Conservation (phyloP, 2,797 vertebrate species). For the Eupleurogrammus muticus region DNA sequence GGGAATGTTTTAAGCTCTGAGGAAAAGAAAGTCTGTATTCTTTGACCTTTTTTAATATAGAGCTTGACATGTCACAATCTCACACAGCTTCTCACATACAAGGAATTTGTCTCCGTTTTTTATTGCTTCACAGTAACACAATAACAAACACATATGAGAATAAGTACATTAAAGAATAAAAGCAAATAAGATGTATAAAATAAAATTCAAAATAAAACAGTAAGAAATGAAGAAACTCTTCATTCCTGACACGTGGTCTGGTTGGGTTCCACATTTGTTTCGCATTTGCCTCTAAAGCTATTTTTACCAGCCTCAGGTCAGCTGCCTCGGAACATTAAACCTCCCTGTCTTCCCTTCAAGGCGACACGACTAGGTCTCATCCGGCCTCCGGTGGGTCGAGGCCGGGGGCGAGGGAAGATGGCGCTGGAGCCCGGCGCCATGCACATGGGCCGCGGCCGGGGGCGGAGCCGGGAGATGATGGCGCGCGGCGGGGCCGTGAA, state of each 20-base stretch:
- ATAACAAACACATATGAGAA: too few relatives aligned
- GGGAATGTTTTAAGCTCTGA: background rate
- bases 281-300: conserved; percentile 14
- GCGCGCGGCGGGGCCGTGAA: conserved; percentile 84
- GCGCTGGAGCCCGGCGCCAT: conserved; percentile 85
- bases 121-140: too few relatives aligned
- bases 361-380: conserved; percentile 93
- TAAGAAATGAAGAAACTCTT: too few relatives aligned
- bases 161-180: too few relatives aligned
- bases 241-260: too few relatives aligned
- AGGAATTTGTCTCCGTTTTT: too few relatives aligned
- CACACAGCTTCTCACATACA: too few relatives aligned
- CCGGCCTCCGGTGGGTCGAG: conserved; percentile 82
- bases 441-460: conserved; percentile 84
- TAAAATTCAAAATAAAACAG: too few relatives aligned
- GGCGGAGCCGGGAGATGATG: conserved; percentile 88
- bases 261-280: too few relatives aligned
- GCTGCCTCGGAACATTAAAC: background rate
- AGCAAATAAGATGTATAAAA: too few relatives aligned
- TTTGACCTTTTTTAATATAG: too few relatives aligned
- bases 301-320: conserved; percentile 24
- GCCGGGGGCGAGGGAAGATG: conserved; percentile 89
- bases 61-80: too few relatives aligned
- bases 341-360: conserved; percentile 71
- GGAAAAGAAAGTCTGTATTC: background rate